Evolutionary conservation across 2,888 invertebrate species (phyloP).

Genomic region (Parnassius orleans): DNA sequence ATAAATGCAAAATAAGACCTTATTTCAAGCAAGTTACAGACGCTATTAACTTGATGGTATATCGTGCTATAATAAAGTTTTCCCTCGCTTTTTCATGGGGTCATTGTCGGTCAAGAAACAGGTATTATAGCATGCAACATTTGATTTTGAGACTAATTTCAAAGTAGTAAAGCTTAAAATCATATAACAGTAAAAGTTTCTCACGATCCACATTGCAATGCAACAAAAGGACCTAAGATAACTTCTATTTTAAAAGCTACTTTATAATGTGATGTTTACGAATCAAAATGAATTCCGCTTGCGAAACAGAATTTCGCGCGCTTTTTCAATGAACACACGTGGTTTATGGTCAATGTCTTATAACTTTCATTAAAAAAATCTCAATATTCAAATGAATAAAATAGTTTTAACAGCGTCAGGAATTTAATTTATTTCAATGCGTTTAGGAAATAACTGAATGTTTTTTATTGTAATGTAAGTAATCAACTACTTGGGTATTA

Average conservation of each 20-base stretch:
- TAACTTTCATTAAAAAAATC: slow-evolving; percentile 1
- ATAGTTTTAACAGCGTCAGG: slow-evolving; percentile 13
- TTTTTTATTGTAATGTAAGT: no score
- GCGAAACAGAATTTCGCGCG: slow-evolving; percentile 33
- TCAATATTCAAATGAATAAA: slow-evolving; percentile 21
- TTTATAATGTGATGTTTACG: slow-evolving; percentile 7
- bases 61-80: slow-evolving; percentile 33
- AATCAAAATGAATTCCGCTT: slow-evolving; percentile 8
- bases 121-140: slow-evolving; percentile 45
- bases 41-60: slow-evolving; percentile 27
- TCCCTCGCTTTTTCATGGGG: slow-evolving; percentile 67
- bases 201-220: slow-evolving; percentile 41
- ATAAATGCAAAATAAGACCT: slow-evolving; percentile 23
- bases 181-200: slow-evolving; percentile 29
- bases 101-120: slow-evolving; percentile 72
- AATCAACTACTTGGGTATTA: no score
- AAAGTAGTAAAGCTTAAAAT: slow-evolving; percentile 28
- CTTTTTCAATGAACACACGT: slow-evolving; percentile 32
- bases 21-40: fast-evolving
- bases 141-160: slow-evolving; percentile 18
- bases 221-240: slow-evolving; percentile 26
- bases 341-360: slow-evolving; percentile 29
- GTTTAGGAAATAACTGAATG: no score
- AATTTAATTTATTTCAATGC: slow-evolving; percentile 1
- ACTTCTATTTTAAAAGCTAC: slow-evolving; percentile 9